Base-by-base conservation (phyloP, 1,140 invertebrate species). In the Helicoverpa zea region DNA sequence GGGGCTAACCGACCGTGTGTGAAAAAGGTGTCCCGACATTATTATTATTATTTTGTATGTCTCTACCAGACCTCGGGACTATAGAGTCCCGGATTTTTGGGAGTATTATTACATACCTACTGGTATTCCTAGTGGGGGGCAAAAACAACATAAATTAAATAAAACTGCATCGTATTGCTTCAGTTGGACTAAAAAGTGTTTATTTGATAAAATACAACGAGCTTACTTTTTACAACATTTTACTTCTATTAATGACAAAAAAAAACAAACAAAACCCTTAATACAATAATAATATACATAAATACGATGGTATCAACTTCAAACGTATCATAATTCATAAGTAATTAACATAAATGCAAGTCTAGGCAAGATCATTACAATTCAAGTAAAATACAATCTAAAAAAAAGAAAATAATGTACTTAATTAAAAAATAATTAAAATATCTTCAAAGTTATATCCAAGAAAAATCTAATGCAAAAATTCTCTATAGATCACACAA, bases 121-220 rank as follows among this genome's bases (percentile, higher is more conserved):
- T 23, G 1, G 23, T 35, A 35, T 54, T n/a, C n/a, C 0, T 54
- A 13, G 13, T 43, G 12, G 3, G 63, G 63, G 23, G 61, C 5
- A 23, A 61, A 35, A 35, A 56, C 35, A 73, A 73, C 12, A 61
- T 73, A 58, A 92, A 61, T 23, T 12, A 77, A 94, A 92, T 92
- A 91, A 94, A 94, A 94, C 90, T 86, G 83, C 91, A 77, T 75
- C 82, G 72, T 94, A 92, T 94, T 94, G 93, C 92, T 94, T 94
- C 92, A 94, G 92, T 94, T 94, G 93, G 93, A 94, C 93, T 94
- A 94, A 94, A 94, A 94, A 94, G 93, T 94, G 92, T 94, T 94
- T 94, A 94, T 94, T 94, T 94, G 93, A 94, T 94, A 94, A 94
- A 94, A 94, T 94, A 94, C 93, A 94, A 94, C 93, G 92, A 94